Evolutionary conservation across 2,113 vertebrate species (phyloP), one percentile per base, ranked within the genome.

Genomic region (Xiphophorus hellerii): DNA sequence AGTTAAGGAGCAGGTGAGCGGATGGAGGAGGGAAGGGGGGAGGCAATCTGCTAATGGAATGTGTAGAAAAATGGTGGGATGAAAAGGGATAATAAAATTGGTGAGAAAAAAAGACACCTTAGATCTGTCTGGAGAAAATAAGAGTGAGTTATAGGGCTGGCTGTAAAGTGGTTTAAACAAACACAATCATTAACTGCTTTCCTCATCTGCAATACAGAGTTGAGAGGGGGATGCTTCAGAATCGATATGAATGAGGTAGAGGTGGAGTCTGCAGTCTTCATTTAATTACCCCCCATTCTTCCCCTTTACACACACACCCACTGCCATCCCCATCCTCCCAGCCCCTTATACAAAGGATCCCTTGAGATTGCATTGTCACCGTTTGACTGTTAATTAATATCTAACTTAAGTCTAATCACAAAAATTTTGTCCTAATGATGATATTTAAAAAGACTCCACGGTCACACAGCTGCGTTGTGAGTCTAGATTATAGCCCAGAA

Each of bases 31-130:
- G 69, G 62, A 29, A 77, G 69, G 82, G 58, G 33, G 66, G 67
- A 77, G 83, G 92, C 84, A 94, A 94, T 94, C 93, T 95, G 91
- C 93, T 94, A 94, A 94, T 94, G 92, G 92, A 93, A 85, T 65
- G 31, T n/a, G 31, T 73, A 83, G 78, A 88, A 79, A 91, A 93
- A 89, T 82, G 66, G 60, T 62, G 84, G 30, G 82, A 77, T 66
- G 65, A 64, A 76, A 73, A 74, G 80, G 73, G 66, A 17, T 69
- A 3, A 17, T 42, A 4, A 65, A 75, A 72, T 35, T 67, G 22
- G 44, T 27, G 22, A n/a, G 14, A 33, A 48, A 67, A 69, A 80
- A 78, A 64, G 81, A 68, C 37, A 78, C 3, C 3, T 78, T 66
- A 48, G 14, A 74, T 79, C 84, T 81, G 74, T 80, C 77, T 77